These are phyloP conservation scores for Macheiramphus alcinus DNA, from an alignment of 2,113 vertebrate species.

Conservation along the genomic window DNA sequence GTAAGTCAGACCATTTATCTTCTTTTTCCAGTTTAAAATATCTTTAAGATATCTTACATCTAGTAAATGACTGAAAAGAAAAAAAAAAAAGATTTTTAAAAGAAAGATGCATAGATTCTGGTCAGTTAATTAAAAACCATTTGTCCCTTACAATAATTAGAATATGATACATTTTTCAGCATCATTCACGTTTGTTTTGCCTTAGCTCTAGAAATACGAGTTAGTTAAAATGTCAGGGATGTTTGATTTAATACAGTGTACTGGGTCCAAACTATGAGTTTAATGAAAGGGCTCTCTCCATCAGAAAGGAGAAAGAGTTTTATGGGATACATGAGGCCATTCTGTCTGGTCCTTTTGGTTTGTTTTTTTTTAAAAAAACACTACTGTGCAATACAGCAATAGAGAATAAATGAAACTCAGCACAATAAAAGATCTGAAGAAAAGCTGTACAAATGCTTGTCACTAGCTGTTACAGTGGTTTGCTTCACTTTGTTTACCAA, in stretches of 20 bases:
- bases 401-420: background rate
- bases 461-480: background rate
- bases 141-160: background rate
- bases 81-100: background rate
- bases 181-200: background rate
- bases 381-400: background rate
- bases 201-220: background rate
- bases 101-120: background rate
- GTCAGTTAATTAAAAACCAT: background rate
- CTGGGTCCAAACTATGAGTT: background rate
- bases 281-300: background rate
- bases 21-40: background rate
- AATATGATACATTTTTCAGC: background rate
- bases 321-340: background rate
- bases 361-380: background rate
- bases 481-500: background rate
- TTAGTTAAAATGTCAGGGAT: background rate
- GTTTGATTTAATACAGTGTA: background rate
- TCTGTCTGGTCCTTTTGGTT: background rate
- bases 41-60: background rate
- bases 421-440: background rate
- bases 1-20: background rate
- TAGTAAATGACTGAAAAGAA: background rate
- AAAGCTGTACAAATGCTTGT: rapidly evolving
- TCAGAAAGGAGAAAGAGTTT: background rate